These are phyloP conservation scores for Blera fallax DNA, from an alignment of 2,888 invertebrate genomes.

Conservation along the genomic window DNA sequence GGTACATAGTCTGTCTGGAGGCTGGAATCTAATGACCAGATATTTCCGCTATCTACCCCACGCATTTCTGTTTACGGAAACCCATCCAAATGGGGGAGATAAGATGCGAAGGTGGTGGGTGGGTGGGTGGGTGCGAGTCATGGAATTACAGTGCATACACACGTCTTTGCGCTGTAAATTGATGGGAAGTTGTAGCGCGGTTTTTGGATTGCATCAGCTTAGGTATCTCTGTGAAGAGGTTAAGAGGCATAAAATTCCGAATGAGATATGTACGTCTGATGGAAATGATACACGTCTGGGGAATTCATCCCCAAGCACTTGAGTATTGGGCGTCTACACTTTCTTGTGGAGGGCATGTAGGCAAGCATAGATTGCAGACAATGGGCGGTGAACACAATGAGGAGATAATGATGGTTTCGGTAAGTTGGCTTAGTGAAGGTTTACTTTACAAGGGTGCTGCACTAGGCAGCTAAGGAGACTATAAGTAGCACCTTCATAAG, in stretches of 20 bases:
- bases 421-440: neutral
- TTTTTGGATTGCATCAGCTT: constrained; percentile 16
- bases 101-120: constrained; percentile 32
- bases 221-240: constrained; percentile 27
- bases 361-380: neutral
- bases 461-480: neutral
- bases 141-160: neutral
- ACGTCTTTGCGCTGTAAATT: neutral
- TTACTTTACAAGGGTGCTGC: too few species aligned
- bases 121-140: neutral
- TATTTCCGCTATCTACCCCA: constrained; percentile 62
- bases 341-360: neutral
- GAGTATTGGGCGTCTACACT: constrained; percentile 1
- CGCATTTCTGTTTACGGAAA: constrained; percentile 47
- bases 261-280: constrained; percentile 26
- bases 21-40: constrained; percentile 54
- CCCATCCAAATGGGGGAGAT: constrained; percentile 53
- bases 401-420: neutral
- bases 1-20: constrained; percentile 3
- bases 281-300: constrained; percentile 25
- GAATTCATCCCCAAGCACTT: constrained; percentile 36
- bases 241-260: constrained; percentile 35
- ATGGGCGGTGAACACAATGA: neutral
- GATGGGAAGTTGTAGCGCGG: constrained; percentile 45
- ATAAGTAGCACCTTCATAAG: neutral